Conservation (phyloP, 2,888 invertebrate genomes). For the Ceraclea dissimilis region DNA sequence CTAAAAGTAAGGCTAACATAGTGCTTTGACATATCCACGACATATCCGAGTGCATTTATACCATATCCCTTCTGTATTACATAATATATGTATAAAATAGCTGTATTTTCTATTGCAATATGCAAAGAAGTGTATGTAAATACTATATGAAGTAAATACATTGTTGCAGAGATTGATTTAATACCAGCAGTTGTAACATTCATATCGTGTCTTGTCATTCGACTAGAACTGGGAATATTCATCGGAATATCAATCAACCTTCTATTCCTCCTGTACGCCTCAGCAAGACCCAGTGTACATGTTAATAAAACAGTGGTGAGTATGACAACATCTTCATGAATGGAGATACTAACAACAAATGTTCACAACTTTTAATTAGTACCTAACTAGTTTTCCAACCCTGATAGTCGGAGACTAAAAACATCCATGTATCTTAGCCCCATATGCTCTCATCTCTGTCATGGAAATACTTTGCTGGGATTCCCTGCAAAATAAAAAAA, state of each 20-base stretch:
- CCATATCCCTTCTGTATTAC: no score
- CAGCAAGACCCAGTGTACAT: conserved; percentile 72
- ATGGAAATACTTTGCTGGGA: no score
- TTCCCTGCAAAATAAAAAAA: no score
- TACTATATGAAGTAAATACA: neutral
- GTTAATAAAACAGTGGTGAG: conserved; percentile 59
- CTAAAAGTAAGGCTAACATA: conserved; percentile 73
- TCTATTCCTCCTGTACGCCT: conserved; percentile 73
- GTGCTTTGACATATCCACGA: no score
- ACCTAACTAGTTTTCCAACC: no score
- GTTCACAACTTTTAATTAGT: no score
- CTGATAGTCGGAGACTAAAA: no score
- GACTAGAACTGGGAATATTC: conserved; percentile 82
- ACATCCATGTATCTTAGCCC: no score
- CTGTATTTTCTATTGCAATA: no score
- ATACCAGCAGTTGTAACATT: conserved; percentile 78
- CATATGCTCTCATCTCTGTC: no score
- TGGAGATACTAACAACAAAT: neutral
- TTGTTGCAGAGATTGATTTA: conserved; percentile 68
- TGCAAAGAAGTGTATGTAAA: neutral
- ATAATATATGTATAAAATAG: no score
- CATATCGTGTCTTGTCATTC: conserved; percentile 68
- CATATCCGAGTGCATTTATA: no score
- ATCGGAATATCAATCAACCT: conserved; percentile 75
- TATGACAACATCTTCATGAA: conserved; percentile 12